Conservation (phyloP, 2,797 vertebrate species). For the Xerus rutilus region DNA sequence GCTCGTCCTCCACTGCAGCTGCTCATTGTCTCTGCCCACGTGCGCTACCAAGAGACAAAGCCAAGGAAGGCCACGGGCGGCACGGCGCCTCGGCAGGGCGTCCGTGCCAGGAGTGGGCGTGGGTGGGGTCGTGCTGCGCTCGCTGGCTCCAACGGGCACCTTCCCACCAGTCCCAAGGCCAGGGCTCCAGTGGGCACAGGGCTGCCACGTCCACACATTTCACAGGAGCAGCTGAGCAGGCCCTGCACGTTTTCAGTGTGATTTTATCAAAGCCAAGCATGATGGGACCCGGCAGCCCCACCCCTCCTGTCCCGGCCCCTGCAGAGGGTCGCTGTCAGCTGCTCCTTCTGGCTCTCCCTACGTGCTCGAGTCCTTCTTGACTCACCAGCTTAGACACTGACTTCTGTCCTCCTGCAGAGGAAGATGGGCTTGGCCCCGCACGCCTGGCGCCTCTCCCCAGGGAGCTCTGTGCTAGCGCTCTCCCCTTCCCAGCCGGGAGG, state of each 20-base stretch:
- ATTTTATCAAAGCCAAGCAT: neutral
- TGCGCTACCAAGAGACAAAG: neutral
- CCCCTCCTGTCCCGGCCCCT: accelerated
- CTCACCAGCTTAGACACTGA: too few relatives aligned
- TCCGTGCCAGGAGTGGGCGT: too few relatives aligned
- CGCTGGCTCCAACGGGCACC: neutral
- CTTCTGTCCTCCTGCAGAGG: neutral
- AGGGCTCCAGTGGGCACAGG: accelerated
- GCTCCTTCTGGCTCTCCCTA: accelerated
- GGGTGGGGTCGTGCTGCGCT: too few relatives aligned
- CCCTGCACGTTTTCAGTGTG: too few relatives aligned
- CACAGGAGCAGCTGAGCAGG: neutral
- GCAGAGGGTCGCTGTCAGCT: accelerated
- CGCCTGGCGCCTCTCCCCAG: too few relatives aligned
- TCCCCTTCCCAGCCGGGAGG: too few relatives aligned
- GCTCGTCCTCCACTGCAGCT: accelerated
- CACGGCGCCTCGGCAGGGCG: accelerated
- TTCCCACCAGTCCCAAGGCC: neutral
- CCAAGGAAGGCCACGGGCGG: neutral
- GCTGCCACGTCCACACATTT: neutral
- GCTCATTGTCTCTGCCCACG: neutral
- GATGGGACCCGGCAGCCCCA: accelerated
- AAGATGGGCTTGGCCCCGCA: neutral
- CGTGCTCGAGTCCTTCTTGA: accelerated
- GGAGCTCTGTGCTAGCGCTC: too few relatives aligned